These are phyloP conservation scores for Apostichopus californicus DNA, from an alignment of 35 echinoderm and acorn worm genomes.

Conservation along the genomic window DNA sequence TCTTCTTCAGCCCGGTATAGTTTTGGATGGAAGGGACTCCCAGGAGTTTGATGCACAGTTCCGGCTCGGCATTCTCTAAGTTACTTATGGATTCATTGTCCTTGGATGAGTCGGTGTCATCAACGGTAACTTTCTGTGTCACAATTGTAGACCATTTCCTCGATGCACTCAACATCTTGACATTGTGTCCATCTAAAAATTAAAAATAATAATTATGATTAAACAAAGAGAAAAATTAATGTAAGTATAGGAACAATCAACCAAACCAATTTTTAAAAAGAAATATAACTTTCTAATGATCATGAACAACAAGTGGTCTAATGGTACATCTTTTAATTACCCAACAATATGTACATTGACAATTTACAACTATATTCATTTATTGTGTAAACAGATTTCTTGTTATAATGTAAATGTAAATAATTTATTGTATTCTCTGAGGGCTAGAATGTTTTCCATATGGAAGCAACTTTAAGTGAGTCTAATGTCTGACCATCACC, in stretches of 20 bases:
- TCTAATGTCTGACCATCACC: too few species aligned
- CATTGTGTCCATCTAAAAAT: slow-evolving; percentile 1
- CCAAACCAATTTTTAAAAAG: too few species aligned
- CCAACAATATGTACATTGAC: too few species aligned
- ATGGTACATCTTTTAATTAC: too few species aligned
- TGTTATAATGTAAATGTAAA: neutral
- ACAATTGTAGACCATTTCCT: slow-evolving; percentile 40
- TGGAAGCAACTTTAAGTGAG: too few species aligned
- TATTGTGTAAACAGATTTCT: too few species aligned
- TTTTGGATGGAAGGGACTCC: slow-evolving; percentile 85
- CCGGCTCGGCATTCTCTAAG: slow-evolving; percentile 92
- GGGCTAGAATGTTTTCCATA: too few species aligned
- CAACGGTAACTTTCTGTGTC: neutral
- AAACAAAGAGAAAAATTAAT: too few species aligned
- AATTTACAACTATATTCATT: too few species aligned
- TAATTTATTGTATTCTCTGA: neutral
- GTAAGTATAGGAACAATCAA: too few species aligned
- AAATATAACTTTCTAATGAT: too few species aligned
- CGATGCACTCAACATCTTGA: neutral
- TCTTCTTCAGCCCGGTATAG: slow-evolving; percentile 90
- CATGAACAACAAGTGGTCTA: too few species aligned
- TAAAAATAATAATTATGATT: neutral
- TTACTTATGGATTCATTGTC: slow-evolving; percentile 9
- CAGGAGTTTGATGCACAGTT: slow-evolving; percentile 94
- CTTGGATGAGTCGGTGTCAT: neutral